These are phyloP conservation scores for Rhinolophus ferrumequinum DNA, from an alignment of 2,113 vertebrate genomes.

Conservation along the genomic window DNA sequence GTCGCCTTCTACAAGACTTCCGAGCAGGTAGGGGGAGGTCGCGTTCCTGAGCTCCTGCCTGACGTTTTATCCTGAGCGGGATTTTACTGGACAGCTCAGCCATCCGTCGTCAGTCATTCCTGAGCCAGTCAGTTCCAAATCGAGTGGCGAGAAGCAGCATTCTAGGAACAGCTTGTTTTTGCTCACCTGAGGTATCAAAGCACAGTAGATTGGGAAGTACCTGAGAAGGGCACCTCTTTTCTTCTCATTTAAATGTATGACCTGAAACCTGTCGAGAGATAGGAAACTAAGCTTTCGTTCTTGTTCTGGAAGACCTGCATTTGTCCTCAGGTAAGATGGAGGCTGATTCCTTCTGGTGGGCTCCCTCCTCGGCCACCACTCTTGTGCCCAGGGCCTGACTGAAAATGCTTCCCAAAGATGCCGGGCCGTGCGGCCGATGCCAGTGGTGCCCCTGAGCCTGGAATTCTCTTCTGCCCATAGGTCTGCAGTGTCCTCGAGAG, in stretches of 20 bases:
- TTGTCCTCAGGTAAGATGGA: accelerated
- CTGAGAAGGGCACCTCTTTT: not conserved
- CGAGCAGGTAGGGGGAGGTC: slow-evolving; percentile 90
- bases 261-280: not conserved
- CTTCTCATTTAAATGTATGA: not conserved
- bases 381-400: not conserved
- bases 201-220: not conserved
- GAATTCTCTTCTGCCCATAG: slow-evolving; percentile 78
- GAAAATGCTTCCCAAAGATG: not conserved
- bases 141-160: not conserved
- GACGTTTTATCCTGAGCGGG: accelerated
- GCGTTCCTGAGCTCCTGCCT: accelerated
- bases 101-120: accelerated
- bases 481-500: slow-evolving; percentile 98
- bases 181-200: not conserved
- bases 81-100: too few relatives aligned
- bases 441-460: not conserved
- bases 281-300: not conserved
- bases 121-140: not conserved
- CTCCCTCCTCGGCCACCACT: not conserved
- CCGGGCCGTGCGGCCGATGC: accelerated
- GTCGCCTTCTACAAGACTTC: slow-evolving; percentile 99
- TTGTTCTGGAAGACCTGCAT: not conserved
- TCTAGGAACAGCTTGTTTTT: not conserved
- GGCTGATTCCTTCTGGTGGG: accelerated